Evolutionary conservation across 2,888 invertebrate genomes (phyloP), one percentile per base, ranked within the genome.

Genomic region (Tanaodytes sp.): DNA sequence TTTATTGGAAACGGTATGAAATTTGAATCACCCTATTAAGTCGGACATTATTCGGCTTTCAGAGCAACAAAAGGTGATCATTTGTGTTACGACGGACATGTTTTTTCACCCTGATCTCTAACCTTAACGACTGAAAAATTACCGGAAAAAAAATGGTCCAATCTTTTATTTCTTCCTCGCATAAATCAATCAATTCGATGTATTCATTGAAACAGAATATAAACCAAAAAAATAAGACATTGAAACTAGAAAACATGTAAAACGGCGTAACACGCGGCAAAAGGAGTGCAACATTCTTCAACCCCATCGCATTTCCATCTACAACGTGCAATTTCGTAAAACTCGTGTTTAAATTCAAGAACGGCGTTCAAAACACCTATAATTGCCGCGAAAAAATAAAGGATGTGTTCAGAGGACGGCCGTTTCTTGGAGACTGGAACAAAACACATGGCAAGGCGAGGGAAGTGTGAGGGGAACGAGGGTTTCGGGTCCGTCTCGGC

Each of bases 281-380:
- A 49, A 48, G n/a, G 61, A 66, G 59, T 57, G 43, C 61, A 67
- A 67, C 57, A 45, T 62, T 62, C 55, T 62, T 49, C 57, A 36
- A n/a, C 46, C 23, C 43, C 18, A 57, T 36, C 62, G 63, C 63
- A 54, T 63, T 68, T 63, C 68, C 63, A 63, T 63, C 46, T 23
- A 42, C 52, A 58, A 48, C 58, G 51, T 43, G 46, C 58, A 48
- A 68, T 68, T 68, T 68, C 14, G 63, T 62, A 52, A 48, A 58
- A 36, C 52, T 33, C 58, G 48, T 54, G 52, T 68, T 68, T 58
- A 43, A 58, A 58, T 63, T 68, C 46, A n/a, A 52, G 37, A 59
- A 52, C 48, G 58, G 36, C 48, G 52, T 58, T 63, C 52, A 52
- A 57, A 57, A 52, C 58, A 52, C 33, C 27, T 37, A 46, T 68